Percentiles rank a stretch among this genome's conserved stretches.
Conservation (phyloP, 2,888 invertebrate genomes). For the Drosophila barbarae region DNA sequence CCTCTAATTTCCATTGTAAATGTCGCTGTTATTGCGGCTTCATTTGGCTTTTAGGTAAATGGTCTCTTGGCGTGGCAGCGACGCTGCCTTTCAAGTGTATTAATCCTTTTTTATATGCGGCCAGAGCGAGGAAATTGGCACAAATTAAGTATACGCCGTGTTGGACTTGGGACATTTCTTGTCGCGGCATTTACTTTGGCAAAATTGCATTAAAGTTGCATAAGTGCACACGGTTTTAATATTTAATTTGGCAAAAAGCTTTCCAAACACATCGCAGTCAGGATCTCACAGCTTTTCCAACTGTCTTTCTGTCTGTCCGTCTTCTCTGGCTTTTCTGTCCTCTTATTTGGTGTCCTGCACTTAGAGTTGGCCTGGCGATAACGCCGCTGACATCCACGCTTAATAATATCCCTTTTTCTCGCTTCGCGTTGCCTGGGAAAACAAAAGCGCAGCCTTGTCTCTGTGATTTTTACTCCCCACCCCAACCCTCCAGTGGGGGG, state of each 20-base stretch:
- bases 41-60: conserved; percentile 74
- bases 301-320: conserved; percentile 4
- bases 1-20: conserved; percentile 17
- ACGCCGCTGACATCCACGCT: conserved; percentile 72
- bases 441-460: conserved; percentile 69
- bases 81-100: conserved; percentile 54
- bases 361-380: conserved; percentile 55
- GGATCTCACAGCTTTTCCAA: conserved; percentile 2
- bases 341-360: conserved; percentile 39
- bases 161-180: conserved; percentile 60
- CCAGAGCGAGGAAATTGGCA: conserved; percentile 31
- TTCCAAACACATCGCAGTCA: conserved; percentile 53
- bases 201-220: conserved; percentile 76
- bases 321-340: conserved; percentile 11
- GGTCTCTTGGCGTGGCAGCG: conserved; percentile 67
- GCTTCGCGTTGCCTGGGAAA: conserved; percentile 55
- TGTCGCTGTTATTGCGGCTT: conserved; percentile 52
- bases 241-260: conserved; percentile 76
- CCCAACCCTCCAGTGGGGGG: conserved; percentile 42
- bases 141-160: conserved; percentile 64
- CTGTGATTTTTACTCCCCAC: conserved; percentile 64
- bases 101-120: conserved; percentile 73
- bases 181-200: conserved; percentile 64
- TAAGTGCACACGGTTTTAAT: conserved; percentile 76
- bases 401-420: conserved; percentile 66